These are phyloP conservation scores for Hystrix cristata DNA, from an alignment of 2,113 vertebrate species.

Conservation along the genomic window DNA sequence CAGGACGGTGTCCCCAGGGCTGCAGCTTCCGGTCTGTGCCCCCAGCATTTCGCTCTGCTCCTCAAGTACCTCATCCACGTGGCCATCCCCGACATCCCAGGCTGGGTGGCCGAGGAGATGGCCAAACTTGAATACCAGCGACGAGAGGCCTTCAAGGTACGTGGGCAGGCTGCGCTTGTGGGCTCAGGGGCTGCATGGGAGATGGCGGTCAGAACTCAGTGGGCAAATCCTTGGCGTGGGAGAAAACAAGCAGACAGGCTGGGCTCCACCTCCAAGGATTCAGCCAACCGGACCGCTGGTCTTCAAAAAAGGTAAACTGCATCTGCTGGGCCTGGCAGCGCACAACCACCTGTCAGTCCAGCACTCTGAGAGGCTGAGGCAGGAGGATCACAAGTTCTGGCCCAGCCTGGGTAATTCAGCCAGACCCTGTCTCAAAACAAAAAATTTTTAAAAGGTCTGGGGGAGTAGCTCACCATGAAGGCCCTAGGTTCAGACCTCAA, in stretches of 20 bases:
- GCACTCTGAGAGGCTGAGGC: background rate
- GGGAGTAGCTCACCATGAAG: background rate
- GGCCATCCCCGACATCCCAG: slow-evolving; percentile 95
- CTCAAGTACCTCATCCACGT: slow-evolving; percentile 97
- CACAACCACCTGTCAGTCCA: background rate
- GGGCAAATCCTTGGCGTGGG: background rate
- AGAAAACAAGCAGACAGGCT: background rate
- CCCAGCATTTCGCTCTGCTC: slow-evolving; percentile 95
- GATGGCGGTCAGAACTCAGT: fast-evolving
- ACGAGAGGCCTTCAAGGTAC: slow-evolving; percentile 97
- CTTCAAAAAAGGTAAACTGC: too few species aligned
- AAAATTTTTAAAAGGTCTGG: background rate
- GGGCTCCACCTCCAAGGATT: too few species aligned
- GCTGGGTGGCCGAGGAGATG: slow-evolving; percentile 97
- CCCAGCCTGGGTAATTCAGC: background rate
- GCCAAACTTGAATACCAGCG: slow-evolving; percentile 97
- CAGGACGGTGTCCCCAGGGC: fast-evolving
- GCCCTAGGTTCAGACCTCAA: background rate
- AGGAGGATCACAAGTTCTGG: background rate
- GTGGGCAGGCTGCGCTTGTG: fast-evolving
- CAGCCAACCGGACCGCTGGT: too few species aligned
- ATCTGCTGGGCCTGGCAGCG: fast-evolving
- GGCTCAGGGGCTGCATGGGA: background rate
- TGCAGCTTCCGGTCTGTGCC: slow-evolving; percentile 19
- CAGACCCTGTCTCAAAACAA: background rate